Base-by-base conservation (phyloP, 2,888 invertebrate genomes). In the Barypeithes pellucidus region DNA sequence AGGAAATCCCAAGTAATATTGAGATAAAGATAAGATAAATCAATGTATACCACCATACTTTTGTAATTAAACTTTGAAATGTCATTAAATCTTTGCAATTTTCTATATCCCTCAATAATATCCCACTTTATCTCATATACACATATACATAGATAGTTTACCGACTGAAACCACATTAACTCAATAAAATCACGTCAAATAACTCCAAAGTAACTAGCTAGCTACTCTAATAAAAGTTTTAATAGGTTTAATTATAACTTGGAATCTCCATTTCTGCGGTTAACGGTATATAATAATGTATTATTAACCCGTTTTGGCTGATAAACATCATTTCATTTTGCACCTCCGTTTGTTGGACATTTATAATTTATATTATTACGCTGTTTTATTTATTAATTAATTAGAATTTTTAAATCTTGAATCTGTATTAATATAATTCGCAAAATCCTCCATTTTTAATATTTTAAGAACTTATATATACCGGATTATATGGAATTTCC, bases 191-290 rank as follows among this genome's bases (percentile, higher is more conserved):
- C 50, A 52, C 65, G 24, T 52, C 43, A 63, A 43, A 43, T 67
- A 54, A 41, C 29, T 29, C 14, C 65, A 33, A n/a, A 29, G 65
- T 50, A 39, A 52, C 50, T 29, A 33, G 5, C 50, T 33, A 33
- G 12, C 50, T 33, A 41, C 57, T 63, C 54, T 70, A 62, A 70
- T 70, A 63, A 63, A 70, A 70, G 54, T 70, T 70, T 70, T 70
- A 70, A 70, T 63, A 63, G 63, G 29, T 62, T 62, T 70, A 70
- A 70, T 70, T 70, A 70, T 70, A 52, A 70, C 69, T 70, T 52
- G 29, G 41, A 63, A 57, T 63, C 63, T 62, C 69, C 69, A 63
- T 29, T 70, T 69, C 62, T 62, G 62, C 41, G 69, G 67, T 16
- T 69, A 61, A 47, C 52, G 62, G 52, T 57, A n/a, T n/a, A n/a